Conservation (phyloP, 2,113 vertebrate genomes). For the Cricetomys ansorgei region DNA sequence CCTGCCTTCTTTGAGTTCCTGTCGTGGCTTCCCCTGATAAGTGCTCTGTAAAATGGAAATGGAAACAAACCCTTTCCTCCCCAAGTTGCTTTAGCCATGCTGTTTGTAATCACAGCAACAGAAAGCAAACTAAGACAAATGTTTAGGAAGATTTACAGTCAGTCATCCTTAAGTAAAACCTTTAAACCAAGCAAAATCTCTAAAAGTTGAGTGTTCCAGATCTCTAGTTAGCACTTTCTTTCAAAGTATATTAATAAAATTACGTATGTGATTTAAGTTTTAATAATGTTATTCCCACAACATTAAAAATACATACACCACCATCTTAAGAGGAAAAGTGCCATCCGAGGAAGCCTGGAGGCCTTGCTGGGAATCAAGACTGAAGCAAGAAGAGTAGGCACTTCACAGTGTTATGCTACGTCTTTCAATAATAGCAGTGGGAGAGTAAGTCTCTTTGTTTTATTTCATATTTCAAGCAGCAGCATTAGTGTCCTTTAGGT, state of each 20-base stretch:
- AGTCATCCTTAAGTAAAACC: background rate
- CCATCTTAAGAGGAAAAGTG: background rate
- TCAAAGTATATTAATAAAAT: slow-evolving; percentile 34
- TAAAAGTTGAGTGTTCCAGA: background rate
- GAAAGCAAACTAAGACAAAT: background rate
- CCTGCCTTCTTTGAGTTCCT: background rate
- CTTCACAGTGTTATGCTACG: background rate
- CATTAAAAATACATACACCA: slow-evolving; percentile 56
- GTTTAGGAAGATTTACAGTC: slow-evolving; percentile 8
- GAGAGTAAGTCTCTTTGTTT: background rate
- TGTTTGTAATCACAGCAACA: background rate
- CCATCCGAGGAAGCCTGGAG: background rate
- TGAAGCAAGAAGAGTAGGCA: background rate
- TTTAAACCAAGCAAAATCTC: slow-evolving; percentile 31
- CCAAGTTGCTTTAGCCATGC: background rate
- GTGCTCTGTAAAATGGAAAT: background rate
- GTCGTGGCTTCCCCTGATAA: background rate
- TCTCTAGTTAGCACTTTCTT: slow-evolving; percentile 39
- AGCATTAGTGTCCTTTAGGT: background rate
- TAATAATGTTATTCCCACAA: slow-evolving; percentile 7
- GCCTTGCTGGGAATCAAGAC: fast-evolving
- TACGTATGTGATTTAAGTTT: slow-evolving; percentile 37
- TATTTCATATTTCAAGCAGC: background rate
- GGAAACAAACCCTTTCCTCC: background rate
- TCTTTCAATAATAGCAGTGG: too few relatives aligned